Percentiles rank a stretch among this genome's conserved stretches.
Evolutionary conservation across 2,888 invertebrate genomes (phyloP).

Genomic region (Mechanitis messenoides): DNA sequence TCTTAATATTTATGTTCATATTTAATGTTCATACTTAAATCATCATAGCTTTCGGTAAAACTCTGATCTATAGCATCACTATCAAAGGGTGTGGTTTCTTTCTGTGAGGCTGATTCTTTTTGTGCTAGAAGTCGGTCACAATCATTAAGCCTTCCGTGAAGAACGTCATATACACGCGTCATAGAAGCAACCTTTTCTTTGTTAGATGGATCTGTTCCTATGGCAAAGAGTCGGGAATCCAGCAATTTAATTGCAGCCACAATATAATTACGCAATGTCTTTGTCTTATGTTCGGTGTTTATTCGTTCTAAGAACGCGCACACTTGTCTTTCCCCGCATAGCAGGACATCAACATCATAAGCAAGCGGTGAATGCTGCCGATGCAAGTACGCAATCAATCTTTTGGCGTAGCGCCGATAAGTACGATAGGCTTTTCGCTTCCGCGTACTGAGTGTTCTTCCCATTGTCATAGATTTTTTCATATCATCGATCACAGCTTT

Average conservation of each 20-base stretch:
- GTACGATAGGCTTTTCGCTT: constrained; percentile 71
- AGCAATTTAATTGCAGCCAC: constrained; percentile 70
- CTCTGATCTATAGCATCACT: constrained; percentile 59
- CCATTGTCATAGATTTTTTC: constrained; percentile 75
- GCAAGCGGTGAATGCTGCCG: constrained; percentile 71
- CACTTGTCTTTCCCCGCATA: constrained; percentile 69
- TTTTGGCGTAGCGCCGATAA: constrained; percentile 69
- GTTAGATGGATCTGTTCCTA: constrained; percentile 69
- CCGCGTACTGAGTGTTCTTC: constrained; percentile 61
- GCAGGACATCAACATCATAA: constrained; percentile 68
- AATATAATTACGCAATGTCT: constrained; percentile 69
- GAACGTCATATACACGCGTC: constrained; percentile 67
- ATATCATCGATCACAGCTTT: constrained; percentile 74
- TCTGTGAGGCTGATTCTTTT: constrained; percentile 47
- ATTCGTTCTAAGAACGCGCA: constrained; percentile 68
- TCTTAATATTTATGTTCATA: no score
- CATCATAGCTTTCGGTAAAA: constrained; percentile 61
- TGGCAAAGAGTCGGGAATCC: constrained; percentile 69
- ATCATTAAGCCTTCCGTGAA: constrained; percentile 64
- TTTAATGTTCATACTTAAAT: constrained; percentile 34
- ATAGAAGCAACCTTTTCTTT: constrained; percentile 72
- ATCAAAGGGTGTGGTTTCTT: constrained; percentile 50
- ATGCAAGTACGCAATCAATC: constrained; percentile 67
- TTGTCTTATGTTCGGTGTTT: constrained; percentile 67
- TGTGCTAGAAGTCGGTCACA: constrained; percentile 64